Evolutionary conservation across 2,888 invertebrate genomes (phyloP).

Genomic region (Pristionchus fissidentatus): DNA sequence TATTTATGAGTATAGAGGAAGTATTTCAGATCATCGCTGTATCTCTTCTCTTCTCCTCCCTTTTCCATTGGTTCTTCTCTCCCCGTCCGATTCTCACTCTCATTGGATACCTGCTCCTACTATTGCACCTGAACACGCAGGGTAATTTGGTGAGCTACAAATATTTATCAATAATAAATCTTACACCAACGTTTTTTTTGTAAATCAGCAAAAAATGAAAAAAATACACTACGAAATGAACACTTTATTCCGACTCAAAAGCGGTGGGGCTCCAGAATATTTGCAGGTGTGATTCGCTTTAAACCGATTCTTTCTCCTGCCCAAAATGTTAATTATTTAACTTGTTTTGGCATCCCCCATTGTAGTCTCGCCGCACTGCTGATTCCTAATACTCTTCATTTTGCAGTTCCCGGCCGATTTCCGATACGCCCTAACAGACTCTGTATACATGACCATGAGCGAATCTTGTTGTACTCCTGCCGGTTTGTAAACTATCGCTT

Average conservation of each 20-base stretch:
- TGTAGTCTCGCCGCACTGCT: too few species aligned
- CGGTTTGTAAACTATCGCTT: neutral
- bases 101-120: neutral
- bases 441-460: slow-evolving; percentile 36
- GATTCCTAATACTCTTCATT: neutral
- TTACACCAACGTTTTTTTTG: neutral
- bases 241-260: too few species aligned
- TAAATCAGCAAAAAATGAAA: too few species aligned
- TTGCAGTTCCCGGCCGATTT: slow-evolving; percentile 35
- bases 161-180: neutral
- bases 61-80: neutral
- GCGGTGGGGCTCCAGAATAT: too few species aligned
- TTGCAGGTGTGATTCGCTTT: too few species aligned
- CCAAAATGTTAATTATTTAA: too few species aligned
- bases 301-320: too few species aligned
- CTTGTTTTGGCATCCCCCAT: too few species aligned
- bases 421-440: slow-evolving; percentile 1
- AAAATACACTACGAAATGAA: too few species aligned
- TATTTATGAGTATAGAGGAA: neutral
- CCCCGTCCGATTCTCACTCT: neutral
- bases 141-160: slow-evolving; percentile 1
- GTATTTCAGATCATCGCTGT: slow-evolving; percentile 22
- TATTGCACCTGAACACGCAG: neutral
- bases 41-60: neutral
- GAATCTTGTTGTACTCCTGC: slow-evolving; percentile 47